Percentiles rank a stretch among this genome's conserved stretches.
These are phyloP conservation scores for Eleginops maclovinus DNA, from an alignment of 2,113 vertebrate species.

Conservation along the genomic window DNA sequence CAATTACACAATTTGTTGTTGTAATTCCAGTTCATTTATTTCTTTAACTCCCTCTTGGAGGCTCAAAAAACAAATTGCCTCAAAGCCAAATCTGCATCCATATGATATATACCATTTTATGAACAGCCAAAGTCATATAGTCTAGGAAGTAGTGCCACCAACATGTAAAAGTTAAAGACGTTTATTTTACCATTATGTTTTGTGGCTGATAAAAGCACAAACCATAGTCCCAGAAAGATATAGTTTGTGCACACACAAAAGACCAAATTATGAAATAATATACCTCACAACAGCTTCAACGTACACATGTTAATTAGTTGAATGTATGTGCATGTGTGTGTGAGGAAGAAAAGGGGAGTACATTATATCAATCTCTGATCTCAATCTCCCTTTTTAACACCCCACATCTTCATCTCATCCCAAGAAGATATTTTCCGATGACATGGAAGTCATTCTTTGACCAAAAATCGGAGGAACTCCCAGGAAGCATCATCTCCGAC, in stretches of 20 bases:
- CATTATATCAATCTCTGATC: conserved; percentile 25
- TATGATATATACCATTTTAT: no score
- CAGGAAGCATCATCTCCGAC: conserved; percentile 36
- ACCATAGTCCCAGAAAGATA: neutral
- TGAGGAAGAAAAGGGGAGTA: neutral
- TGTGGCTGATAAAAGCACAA: neutral
- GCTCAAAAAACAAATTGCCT: neutral
- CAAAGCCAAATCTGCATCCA: no score
- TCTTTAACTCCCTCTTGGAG: neutral
- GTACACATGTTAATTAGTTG: neutral
- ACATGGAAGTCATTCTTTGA: conserved; percentile 51
- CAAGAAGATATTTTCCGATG: conserved; percentile 40
- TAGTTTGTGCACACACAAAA: neutral
- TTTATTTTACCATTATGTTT: neutral
- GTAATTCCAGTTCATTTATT: neutral
- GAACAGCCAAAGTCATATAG: neutral
- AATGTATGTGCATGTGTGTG: neutral
- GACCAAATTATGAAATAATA: neutral
- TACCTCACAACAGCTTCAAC: neutral
- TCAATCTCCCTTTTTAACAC: conserved; percentile 36
- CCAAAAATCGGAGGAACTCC: conserved; percentile 60
- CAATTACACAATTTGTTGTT: neutral
- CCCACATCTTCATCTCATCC: conserved; percentile 32
- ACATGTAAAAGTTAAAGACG: neutral
- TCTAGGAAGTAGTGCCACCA: neutral